Percentiles rank a stretch among this genome's conserved stretches.
Conservation (phyloP, 2,888 invertebrate species). For the Heliconius ethilla region DNA sequence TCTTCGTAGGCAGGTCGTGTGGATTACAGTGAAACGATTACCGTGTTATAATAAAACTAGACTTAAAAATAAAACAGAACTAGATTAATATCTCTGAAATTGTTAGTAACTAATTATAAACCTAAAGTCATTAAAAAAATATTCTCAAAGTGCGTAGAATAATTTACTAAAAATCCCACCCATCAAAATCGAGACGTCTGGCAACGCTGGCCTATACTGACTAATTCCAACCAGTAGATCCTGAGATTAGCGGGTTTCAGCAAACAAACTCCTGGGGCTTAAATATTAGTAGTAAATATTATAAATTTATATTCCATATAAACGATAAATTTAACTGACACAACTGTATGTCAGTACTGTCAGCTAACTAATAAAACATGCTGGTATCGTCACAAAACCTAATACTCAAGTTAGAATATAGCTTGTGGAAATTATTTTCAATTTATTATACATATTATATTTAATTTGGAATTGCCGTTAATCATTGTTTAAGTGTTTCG, state of each 20-base stretch:
- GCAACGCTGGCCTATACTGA: too few relatives aligned
- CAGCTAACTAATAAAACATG: slow-evolving; percentile 27
- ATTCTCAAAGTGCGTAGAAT: too few relatives aligned
- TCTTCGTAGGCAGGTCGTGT: too few relatives aligned
- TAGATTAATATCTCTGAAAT: too few relatives aligned
- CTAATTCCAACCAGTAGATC: neutral
- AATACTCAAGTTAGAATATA: slow-evolving; percentile 7
- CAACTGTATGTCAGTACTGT: slow-evolving; percentile 21
- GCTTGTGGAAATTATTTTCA: slow-evolving; percentile 22
- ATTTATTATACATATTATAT: slow-evolving; percentile 25
- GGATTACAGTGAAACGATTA: neutral
- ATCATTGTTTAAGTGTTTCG: slow-evolving; percentile 9
- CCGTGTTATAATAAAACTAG: neutral
- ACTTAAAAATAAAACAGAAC: too few relatives aligned
- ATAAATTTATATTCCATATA: neutral
- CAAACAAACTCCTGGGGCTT: neutral
- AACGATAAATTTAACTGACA: slow-evolving; percentile 4
- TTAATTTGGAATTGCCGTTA: slow-evolving; percentile 11
- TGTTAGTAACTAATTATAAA: too few relatives aligned
- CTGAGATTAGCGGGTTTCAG: neutral
- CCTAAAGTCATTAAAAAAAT: too few relatives aligned
- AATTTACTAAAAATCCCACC: too few relatives aligned
- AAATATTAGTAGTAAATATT: too few relatives aligned
- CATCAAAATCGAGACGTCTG: too few relatives aligned
- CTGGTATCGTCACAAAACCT: slow-evolving; percentile 17